Evolutionary conservation across 1,140 invertebrate species (phyloP).

Genomic region (Agrypnia vestita): DNA sequence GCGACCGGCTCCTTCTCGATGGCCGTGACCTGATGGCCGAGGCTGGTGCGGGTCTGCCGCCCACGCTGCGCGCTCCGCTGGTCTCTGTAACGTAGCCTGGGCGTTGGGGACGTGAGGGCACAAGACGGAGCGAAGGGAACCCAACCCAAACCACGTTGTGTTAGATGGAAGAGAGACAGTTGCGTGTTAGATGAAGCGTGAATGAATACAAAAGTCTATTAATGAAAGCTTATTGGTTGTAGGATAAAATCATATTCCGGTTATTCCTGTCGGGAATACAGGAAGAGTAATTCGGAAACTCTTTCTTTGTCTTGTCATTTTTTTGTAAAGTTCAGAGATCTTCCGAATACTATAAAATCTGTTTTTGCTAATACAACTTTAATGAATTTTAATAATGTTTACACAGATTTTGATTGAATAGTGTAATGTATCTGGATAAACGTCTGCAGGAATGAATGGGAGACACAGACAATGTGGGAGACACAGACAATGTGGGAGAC

Average conservation of each 20-base stretch:
- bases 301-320: neutral
- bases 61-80: neutral
- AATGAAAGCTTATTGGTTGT: neutral
- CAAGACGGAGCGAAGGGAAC: neutral
- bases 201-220: neutral
- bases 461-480: too few species aligned
- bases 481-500: too few species aligned
- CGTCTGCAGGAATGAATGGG: too few species aligned
- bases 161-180: conserved; percentile 30
- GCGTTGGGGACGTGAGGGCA: conserved; percentile 2
- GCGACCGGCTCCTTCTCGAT: conserved; percentile 40
- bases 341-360: neutral
- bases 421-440: too few species aligned
- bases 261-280: neutral
- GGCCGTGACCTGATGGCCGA: neutral
- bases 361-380: too few species aligned
- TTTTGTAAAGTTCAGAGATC: neutral
- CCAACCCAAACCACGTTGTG: conserved; percentile 21
- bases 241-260: neutral
- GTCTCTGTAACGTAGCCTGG: conserved; percentile 58
- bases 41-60: neutral
- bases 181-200: conserved; percentile 7
- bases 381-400: too few species aligned
- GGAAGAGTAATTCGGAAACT: neutral
- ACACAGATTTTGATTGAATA: too few species aligned